phyloP scores from a whole-genome alignment of 2,113 vertebrate species.

The Phalacrocorax aristotelis region DNA sequence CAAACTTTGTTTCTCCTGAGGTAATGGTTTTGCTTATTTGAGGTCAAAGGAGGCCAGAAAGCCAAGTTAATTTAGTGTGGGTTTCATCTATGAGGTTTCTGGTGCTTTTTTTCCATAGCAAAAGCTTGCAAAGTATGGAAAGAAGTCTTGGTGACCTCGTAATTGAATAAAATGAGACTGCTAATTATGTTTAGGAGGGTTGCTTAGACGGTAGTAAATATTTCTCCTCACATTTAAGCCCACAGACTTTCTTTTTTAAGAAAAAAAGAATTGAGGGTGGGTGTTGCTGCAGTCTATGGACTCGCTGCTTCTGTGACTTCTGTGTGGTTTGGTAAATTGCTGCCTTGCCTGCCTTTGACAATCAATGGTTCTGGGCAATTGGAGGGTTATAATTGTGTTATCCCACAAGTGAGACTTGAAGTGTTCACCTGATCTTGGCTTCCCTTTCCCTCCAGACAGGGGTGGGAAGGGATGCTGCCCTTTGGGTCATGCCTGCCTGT shows the following conservation, averaged over 20 bases:
- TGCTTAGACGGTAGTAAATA: constrained; percentile 20
- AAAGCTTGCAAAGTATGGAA: neutral
- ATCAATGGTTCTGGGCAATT: neutral
- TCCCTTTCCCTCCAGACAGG: neutral
- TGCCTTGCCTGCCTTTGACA: neutral
- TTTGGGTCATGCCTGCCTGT: neutral
- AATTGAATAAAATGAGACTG: constrained; percentile 9
- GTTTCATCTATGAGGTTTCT: neutral
- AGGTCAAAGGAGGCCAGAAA: neutral
- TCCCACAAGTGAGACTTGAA: neutral
- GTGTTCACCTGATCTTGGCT: neutral
- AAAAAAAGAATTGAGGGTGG: neutral
- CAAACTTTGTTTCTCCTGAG: neutral
- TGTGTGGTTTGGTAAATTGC: neutral
- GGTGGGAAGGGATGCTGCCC: neutral
- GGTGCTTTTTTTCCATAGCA: neutral
- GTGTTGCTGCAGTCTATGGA: neutral
- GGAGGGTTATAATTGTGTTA: neutral
- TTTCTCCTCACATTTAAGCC: neutral
- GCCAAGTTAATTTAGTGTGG: neutral
- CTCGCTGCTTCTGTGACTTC: neutral
- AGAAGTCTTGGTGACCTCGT: neutral
- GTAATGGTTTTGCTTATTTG: neutral
- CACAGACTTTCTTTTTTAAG: constrained; percentile 26
- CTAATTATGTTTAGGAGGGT: constrained; percentile 20